A percentile compares a stretch with the other conserved stretches of the same genome.
Conservation (phyloP, 2,888 invertebrate species). For the Dynastes grantii region DNA sequence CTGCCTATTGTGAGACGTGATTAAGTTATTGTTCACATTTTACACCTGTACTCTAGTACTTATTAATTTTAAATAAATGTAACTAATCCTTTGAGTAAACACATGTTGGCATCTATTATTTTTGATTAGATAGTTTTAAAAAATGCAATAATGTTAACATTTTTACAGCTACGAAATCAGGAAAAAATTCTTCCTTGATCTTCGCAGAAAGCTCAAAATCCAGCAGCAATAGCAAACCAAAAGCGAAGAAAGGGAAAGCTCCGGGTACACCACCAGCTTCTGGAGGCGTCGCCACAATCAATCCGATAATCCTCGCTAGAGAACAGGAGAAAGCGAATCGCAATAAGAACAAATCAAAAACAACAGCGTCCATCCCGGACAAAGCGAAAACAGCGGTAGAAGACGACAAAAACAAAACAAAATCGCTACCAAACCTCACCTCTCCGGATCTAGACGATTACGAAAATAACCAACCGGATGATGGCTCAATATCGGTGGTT, state of each 20-base stretch:
- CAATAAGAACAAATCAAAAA: background rate
- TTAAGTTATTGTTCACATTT: background rate
- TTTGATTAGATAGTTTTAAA: background rate
- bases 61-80: background rate
- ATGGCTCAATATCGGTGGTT: background rate
- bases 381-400: background rate
- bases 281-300: background rate
- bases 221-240: background rate
- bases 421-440: background rate
- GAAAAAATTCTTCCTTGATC: background rate
- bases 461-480: conserved; percentile 31
- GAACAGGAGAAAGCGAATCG: background rate
- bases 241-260: background rate
- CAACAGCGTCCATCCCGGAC: background rate
- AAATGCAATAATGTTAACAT: background rate
- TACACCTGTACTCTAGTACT: background rate
- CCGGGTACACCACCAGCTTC: background rate
- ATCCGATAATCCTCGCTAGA: background rate
- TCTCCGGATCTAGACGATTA: conserved; percentile 5
- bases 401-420: background rate
- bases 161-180: background rate
- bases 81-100: background rate
- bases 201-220: background rate
- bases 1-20: background rate
- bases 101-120: background rate